Evolutionary conservation across 2,797 vertebrate species (phyloP).

Genomic region (Scolopax rusticola): DNA sequence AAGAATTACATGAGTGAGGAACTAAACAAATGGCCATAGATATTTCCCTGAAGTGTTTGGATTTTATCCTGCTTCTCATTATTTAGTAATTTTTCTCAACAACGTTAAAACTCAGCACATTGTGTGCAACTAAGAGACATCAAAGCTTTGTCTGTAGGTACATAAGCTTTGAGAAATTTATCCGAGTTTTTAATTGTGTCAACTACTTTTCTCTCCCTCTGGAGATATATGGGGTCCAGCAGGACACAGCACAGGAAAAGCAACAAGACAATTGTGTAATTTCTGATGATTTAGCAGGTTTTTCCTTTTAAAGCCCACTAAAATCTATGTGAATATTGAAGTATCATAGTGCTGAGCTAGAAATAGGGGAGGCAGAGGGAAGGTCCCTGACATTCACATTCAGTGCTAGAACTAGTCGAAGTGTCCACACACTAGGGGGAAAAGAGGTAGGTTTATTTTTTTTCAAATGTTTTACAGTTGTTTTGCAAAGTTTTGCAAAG

Average conservation of each 20-base stretch:
- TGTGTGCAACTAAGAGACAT: background rate
- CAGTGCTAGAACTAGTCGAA: background rate
- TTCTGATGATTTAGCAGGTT: background rate
- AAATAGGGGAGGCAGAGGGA: background rate
- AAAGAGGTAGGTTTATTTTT: background rate
- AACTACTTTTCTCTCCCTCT: background rate
- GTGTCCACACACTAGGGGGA: background rate
- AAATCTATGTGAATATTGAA: background rate
- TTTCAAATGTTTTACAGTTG: fast-evolving
- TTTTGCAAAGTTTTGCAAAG: background rate
- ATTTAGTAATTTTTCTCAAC: background rate
- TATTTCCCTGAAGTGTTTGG: background rate
- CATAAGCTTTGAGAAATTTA: background rate
- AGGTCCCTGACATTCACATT: background rate
- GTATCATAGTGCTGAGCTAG: background rate
- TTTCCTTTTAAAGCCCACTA: background rate
- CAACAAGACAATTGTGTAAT: background rate
- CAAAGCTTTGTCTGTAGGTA: background rate
- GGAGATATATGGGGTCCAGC: fast-evolving
- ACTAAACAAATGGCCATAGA: background rate
- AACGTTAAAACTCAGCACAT: background rate
- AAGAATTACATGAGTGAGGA: background rate
- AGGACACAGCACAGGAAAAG: background rate
- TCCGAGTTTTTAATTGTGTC: background rate
- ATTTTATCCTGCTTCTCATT: background rate